Percentiles rank a stretch among this genome's conserved stretches.
phyloP scores from a whole-genome alignment of 2,888 invertebrate species.

The Agrochola litura region DNA sequence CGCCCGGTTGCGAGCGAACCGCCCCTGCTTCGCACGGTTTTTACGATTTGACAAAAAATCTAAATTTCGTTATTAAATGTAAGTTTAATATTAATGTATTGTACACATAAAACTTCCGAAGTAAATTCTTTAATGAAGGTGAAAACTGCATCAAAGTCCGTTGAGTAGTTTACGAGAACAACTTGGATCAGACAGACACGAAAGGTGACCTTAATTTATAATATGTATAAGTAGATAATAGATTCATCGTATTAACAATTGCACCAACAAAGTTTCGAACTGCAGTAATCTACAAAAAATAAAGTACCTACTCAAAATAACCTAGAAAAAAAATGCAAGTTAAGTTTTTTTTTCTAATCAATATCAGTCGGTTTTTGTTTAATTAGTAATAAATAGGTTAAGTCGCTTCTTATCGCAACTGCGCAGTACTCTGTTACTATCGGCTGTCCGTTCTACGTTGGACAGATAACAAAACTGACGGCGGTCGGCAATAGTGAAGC shows the following conservation, averaged over 20 bases:
- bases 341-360: slow-evolving; percentile 38
- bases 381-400: slow-evolving; percentile 82
- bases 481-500: slow-evolving; percentile 35
- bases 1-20: too few relatives aligned
- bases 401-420: slow-evolving; percentile 82
- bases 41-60: too few relatives aligned
- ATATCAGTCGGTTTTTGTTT: slow-evolving; percentile 55
- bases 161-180: too few relatives aligned
- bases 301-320: background rate
- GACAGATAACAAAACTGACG: slow-evolving; percentile 81
- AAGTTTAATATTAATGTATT: too few relatives aligned
- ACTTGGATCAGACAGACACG: too few relatives aligned
- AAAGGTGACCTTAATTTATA: too few relatives aligned
- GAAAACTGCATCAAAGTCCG: too few relatives aligned
- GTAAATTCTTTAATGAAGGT: too few relatives aligned
- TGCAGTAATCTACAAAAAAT: slow-evolving; percentile 4
- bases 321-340: background rate
- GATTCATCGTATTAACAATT: background rate
- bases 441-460: slow-evolving; percentile 78
- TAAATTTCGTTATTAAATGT: too few relatives aligned
- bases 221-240: background rate
- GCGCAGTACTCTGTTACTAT: slow-evolving; percentile 81
- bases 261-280: background rate
- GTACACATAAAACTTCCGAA: too few relatives aligned
- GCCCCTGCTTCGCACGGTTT: too few relatives aligned